Percentiles rank a stretch among this genome's conserved stretches.
phyloP scores from a whole-genome alignment of 2,888 invertebrate genomes.

The Abrostola triplasia region DNA sequence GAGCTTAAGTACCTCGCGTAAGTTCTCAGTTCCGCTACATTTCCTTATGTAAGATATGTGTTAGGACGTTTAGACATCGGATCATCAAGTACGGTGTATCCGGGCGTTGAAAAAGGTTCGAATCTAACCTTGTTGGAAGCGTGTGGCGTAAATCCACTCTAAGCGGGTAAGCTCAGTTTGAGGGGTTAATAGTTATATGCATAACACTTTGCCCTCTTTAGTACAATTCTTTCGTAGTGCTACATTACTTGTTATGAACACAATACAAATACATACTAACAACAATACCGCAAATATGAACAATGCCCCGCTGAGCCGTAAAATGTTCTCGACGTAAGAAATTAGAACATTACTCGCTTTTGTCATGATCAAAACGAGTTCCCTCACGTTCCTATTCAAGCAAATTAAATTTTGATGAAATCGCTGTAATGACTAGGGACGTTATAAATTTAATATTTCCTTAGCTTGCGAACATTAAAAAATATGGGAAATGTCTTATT shows the following conservation, averaged over 20 bases:
- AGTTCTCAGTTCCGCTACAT: background rate
- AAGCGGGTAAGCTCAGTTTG: conserved; percentile 1
- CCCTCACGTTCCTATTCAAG: conserved; percentile 58
- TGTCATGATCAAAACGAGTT: conserved; percentile 50
- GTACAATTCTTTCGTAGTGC: conserved; percentile 17
- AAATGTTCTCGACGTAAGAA: conserved; percentile 51
- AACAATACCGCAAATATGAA: conserved; percentile 47
- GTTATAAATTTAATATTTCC: conserved; percentile 62
- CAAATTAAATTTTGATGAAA: conserved; percentile 68
- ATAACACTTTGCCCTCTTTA: conserved; percentile 12
- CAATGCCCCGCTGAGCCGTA: conserved; percentile 47
- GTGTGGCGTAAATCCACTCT: conserved; percentile 1
- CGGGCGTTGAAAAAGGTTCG: conserved; percentile 17
- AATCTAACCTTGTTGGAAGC: background rate
- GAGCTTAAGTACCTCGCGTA: too few relatives aligned
- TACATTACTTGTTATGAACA: conserved; percentile 34
- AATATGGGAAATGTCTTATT: conserved; percentile 60
- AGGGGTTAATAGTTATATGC: conserved; percentile 24
- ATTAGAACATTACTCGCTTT: conserved; percentile 53
- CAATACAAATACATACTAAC: conserved; percentile 34
- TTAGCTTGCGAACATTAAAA: conserved; percentile 52
- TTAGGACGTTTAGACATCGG: conserved; percentile 4
- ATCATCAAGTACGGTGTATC: conserved; percentile 12
- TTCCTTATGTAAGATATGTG: background rate
- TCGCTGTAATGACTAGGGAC: conserved; percentile 60